Evolutionary conservation across 23 tunicate species (phyloP).

Genomic region (Ciona savignyi): DNA sequence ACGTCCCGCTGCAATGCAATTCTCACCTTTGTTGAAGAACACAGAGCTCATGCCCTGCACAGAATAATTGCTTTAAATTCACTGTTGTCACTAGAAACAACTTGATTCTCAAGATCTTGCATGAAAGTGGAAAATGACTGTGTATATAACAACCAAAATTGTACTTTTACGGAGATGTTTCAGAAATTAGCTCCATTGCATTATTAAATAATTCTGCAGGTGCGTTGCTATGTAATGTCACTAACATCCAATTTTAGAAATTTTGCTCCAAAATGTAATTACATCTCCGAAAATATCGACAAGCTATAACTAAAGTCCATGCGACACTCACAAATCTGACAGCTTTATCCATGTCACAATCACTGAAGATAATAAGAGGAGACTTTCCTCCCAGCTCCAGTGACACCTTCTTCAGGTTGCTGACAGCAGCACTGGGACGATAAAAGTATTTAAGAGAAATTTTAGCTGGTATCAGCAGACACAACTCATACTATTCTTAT

Average conservation of each 20-base stretch:
- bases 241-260: no score
- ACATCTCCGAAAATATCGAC: not conserved
- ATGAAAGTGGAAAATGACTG: no score
- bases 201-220: no score
- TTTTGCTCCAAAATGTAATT: not conserved
- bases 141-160: not conserved
- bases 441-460: no score
- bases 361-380: slow-evolving; percentile 86
- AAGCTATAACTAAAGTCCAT: not conserved
- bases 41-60: slow-evolving; percentile 95
- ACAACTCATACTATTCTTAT: no score
- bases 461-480: no score
- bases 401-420: slow-evolving; percentile 88
- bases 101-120: no score
- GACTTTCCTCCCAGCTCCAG: slow-evolving; percentile 95
- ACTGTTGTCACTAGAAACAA: no score
- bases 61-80: not conserved
- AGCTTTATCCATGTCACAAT: slow-evolving; percentile 97
- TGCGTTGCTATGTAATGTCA: no score
- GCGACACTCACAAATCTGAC: slow-evolving; percentile 96
- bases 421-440: slow-evolving; percentile 60
- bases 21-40: slow-evolving; percentile 99
- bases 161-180: no score
- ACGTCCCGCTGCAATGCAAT: slow-evolving; percentile 95
- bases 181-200: no score